Base-by-base conservation (phyloP, 2,888 invertebrate genomes). In the Laothoe populi region DNA sequence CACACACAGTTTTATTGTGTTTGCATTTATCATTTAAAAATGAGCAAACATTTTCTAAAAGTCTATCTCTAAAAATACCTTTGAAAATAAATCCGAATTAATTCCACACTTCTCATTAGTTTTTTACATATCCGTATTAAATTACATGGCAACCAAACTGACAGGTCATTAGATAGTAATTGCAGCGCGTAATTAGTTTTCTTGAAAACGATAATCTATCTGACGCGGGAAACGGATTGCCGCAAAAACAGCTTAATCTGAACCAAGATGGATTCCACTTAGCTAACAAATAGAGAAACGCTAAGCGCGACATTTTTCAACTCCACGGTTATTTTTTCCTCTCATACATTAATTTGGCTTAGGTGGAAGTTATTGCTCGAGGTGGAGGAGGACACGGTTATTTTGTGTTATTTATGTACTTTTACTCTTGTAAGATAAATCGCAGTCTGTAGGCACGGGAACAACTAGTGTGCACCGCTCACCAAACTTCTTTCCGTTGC, bases 161-260 rank as follows among this genome's bases (percentile, higher is more conserved):
- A 35, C 53, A 53, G 53, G 31, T 19, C 16, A 19, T 35, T 53
- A 31, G 31, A 53, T 35, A 53, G 19, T 53, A 53, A 53, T 53
- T 53, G 53, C 19, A 31, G 31, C 10, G 16, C n/a, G 35, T 53
- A 53, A 53, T 53, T 53, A 53, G 16, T 31, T 53, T 53, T 53
- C 35, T 26, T 23, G 23, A 48, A 13, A 19, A 5, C 19, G 35
- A 53, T 53, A 53, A 35, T 53, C 31, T 19, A 16, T 7, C 44
- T 19, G 35, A 5, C 19, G 11, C 31, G 46, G 38, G 46, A 46
- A 46, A 46, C 46, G 35, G 53, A 19, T 19, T 11, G 53, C 53
- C 35, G 11, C 35, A 53, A 53, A 31, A 53, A 53, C 31, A 16
- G 35, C 21, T 53, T 35, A 19, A 53, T 53, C 53, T 53, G 35